These are phyloP conservation scores for Cecropterus lyciades DNA, from an alignment of 1,140 invertebrate species.

Conservation along the genomic window DNA sequence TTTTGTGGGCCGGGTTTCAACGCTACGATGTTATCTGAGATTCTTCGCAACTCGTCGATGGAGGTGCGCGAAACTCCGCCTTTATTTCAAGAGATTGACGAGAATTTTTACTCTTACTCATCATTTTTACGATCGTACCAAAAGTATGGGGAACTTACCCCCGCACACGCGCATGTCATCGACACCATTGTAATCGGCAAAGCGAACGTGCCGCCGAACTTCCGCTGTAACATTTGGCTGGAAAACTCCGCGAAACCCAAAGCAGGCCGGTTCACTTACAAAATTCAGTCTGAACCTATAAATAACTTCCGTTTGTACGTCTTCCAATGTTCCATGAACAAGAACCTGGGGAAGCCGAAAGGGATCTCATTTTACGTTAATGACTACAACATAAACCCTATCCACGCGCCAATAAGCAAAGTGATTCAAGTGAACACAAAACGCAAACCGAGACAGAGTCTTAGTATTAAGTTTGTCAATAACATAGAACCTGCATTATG, in stretches of 20 bases:
- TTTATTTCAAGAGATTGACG: conserved; percentile 81
- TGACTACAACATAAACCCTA: conserved; percentile 77
- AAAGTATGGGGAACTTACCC: conserved; percentile 69
- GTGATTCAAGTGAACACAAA: conserved; percentile 76
- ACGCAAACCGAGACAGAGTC: conserved; percentile 53
- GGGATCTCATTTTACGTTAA: conserved; percentile 84
- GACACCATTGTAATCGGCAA: conserved; percentile 83
- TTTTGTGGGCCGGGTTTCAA: conserved; percentile 83
- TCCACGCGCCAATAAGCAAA: conserved; percentile 82
- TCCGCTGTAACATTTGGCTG: conserved; percentile 84
- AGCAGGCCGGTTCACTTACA: conserved; percentile 81
- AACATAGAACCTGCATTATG: conserved; percentile 82
- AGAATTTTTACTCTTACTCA: conserved; percentile 84
- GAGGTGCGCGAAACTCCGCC: conserved; percentile 77
- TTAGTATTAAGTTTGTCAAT: conserved; percentile 78
- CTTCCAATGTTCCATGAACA: conserved; percentile 79
- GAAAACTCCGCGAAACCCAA: conserved; percentile 82
- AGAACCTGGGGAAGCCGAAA: conserved; percentile 77
- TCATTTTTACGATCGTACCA: conserved; percentile 83
- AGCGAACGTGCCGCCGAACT: conserved; percentile 68
- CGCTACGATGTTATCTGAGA: conserved; percentile 77
- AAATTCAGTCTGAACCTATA: conserved; percentile 60
- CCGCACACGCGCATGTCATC: conserved; percentile 60
- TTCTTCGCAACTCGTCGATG: conserved; percentile 73
- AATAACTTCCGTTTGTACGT: conserved; percentile 74